Evolutionary conservation across 2,888 invertebrate genomes (phyloP).

Genomic region (Plagiodera versicolora): DNA sequence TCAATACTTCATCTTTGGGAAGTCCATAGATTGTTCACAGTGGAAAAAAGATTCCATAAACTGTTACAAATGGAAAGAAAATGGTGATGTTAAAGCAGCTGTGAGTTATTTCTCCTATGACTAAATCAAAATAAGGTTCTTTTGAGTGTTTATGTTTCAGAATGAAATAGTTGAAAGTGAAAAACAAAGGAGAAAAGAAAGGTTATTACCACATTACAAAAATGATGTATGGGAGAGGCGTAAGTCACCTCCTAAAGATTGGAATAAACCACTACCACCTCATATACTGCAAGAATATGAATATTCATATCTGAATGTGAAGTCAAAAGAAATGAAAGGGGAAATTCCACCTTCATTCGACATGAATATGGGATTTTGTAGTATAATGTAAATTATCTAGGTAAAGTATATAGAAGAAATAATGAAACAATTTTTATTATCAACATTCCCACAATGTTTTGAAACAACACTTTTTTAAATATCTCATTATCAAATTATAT

Average conservation of each 20-base stretch:
- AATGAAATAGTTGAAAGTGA: slow-evolving; percentile 70
- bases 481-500: slow-evolving; percentile 45
- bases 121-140: not conserved
- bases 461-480: slow-evolving; percentile 1
- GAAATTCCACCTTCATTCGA: slow-evolving; percentile 42
- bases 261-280: slow-evolving; percentile 80
- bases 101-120: slow-evolving; percentile 56
- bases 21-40: slow-evolving; percentile 70
- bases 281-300: slow-evolving; percentile 71
- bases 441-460: not conserved
- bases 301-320: slow-evolving; percentile 65
- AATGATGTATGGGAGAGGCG: slow-evolving; percentile 84
- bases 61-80: slow-evolving; percentile 69
- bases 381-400: slow-evolving; percentile 28
- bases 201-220: slow-evolving; percentile 68
- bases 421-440: not conserved
- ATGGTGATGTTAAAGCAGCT: slow-evolving; percentile 65
- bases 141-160: slow-evolving; percentile 18
- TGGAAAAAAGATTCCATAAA: slow-evolving; percentile 80
- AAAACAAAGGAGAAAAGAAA: slow-evolving; percentile 61
- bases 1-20: slow-evolving; percentile 82
- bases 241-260: slow-evolving; percentile 73
- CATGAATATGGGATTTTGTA: slow-evolving; percentile 30
- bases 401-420: not conserved
- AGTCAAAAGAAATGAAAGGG: slow-evolving; percentile 64